Conservation (phyloP, 2,797 vertebrate species). For the Merluccius polli region DNA sequence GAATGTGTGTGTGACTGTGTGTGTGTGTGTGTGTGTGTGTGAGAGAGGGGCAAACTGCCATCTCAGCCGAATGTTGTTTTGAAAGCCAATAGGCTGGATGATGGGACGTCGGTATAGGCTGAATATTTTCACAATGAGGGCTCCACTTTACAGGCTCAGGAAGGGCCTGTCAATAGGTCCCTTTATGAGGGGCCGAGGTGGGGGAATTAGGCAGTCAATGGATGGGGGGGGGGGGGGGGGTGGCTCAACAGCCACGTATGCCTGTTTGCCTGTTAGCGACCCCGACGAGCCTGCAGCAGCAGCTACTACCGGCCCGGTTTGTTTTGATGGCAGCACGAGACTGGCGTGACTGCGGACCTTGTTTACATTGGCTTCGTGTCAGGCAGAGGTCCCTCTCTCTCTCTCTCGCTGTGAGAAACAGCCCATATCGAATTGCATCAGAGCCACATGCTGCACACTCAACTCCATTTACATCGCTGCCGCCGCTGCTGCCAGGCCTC, state of each 20-base stretch:
- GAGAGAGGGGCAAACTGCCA: conserved; percentile 48
- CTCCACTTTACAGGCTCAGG: conserved; percentile 65
- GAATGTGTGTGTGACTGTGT: background rate
- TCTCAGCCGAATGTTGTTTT: conserved; percentile 71
- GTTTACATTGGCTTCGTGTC: conserved; percentile 67
- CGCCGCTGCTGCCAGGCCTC: background rate
- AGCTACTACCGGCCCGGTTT: conserved; percentile 50
- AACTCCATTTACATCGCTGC: conserved; percentile 19
- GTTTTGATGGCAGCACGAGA: conserved; percentile 71
- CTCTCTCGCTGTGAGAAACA: conserved; percentile 35
- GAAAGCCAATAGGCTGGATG: conserved; percentile 46
- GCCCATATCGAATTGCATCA: conserved; percentile 59
- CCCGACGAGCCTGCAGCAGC: conserved; percentile 20
- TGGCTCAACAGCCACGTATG: conserved; percentile 54
- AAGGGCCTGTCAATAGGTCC: conserved; percentile 68
- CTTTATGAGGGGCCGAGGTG: conserved; percentile 62
- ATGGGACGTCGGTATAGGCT: conserved; percentile 53
- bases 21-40: background rate
- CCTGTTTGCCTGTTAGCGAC: conserved; percentile 51
- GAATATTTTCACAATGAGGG: conserved; percentile 70
- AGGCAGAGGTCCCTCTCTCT: conserved; percentile 36
- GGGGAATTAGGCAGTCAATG: conserved; percentile 76
- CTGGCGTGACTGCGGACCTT: conserved; percentile 57
- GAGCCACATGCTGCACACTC: conserved; percentile 39
- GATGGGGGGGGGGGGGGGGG: conserved; percentile 47